Evolutionary conservation across 2,888 invertebrate genomes (phyloP), one percentile per base, ranked within the genome.

Genomic region (Iphiclides podalirius): DNA sequence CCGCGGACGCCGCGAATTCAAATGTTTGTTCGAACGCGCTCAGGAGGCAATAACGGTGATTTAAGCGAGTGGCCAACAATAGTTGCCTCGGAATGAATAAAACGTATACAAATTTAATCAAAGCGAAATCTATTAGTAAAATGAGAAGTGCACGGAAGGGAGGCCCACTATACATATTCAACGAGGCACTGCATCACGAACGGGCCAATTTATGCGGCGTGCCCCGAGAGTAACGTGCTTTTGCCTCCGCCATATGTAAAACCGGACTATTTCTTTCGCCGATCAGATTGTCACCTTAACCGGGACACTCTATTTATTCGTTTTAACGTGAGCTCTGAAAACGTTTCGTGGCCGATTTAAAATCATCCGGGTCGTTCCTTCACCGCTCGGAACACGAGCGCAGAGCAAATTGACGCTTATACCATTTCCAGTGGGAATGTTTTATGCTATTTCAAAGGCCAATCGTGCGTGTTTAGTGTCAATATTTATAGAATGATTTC

Each of bases 81-180:
- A 68, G 78, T 72, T 73, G 74, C 70, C 63, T 60, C 62, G 76
- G n/a, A n/a, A n/a, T 85, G 86, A 84, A 86, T 87, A 86, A 86
- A 88, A 85, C 79, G 82, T 81, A 84, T 83, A 87, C 87, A 88
- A 87, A 87, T 88, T 87, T 88, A 88, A 88, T 88, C 87, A 88
- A 84, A 87, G 84, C 2, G 82, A 85, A 88, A 87, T 88, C 87
- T 88, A 88, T 88, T 88, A 88, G 88, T 86, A 88, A 88, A 88
- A 88, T 88, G 88, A 87, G 87, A 85, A 87, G 80, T 43, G 45
- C 85, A 85, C 82, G 88, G 87, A 85, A 88, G 87, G 87, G 87
- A 83, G 82, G 82, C 72, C 80, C 85, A 78, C 81, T 86, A 87
- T 88, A 88, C 88, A 88, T 88, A 88, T 88, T 87, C 88, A 88